Conservation (phyloP, 2,888 invertebrate genomes). For the Balanococcus diminutus region DNA sequence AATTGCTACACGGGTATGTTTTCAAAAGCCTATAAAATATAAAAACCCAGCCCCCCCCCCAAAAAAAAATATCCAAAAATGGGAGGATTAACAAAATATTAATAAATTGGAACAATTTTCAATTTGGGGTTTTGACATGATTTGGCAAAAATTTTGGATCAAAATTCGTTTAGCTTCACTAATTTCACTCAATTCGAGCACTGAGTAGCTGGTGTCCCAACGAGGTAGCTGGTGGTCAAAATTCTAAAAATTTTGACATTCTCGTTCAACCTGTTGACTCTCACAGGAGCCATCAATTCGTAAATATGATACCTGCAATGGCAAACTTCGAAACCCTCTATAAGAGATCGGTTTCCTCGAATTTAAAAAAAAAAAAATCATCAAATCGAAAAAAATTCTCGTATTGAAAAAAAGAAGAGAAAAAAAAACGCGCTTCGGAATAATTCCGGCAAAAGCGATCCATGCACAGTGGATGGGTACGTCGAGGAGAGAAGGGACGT, state of each 20-base stretch:
- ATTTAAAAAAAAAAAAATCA: not conserved
- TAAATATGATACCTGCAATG: not conserved
- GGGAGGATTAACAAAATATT: no score
- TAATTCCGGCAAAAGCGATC: not conserved
- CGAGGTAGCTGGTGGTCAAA: no score
- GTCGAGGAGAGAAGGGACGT: not conserved
- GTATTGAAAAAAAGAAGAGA: not conserved
- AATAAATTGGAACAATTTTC: no score
- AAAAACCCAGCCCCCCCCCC: no score
- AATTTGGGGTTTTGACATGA: no score
- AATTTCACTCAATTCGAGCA: no score
- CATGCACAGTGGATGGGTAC: not conserved
- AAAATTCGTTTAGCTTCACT: no score
- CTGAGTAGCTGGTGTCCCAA: no score
- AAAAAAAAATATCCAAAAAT: no score
- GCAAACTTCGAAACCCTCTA: not conserved
- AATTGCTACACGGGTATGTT: no score
- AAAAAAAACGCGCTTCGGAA: not conserved
- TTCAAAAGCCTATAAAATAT: no score
- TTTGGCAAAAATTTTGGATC: no score
- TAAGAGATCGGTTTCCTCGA: not conserved
- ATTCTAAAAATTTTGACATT: not conserved
- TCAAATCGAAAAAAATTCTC: not conserved
- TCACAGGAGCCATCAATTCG: not conserved
- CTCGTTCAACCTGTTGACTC: not conserved